phyloP scores from a whole-genome alignment of 2,888 invertebrate species.

The Deroplatys truncata region DNA sequence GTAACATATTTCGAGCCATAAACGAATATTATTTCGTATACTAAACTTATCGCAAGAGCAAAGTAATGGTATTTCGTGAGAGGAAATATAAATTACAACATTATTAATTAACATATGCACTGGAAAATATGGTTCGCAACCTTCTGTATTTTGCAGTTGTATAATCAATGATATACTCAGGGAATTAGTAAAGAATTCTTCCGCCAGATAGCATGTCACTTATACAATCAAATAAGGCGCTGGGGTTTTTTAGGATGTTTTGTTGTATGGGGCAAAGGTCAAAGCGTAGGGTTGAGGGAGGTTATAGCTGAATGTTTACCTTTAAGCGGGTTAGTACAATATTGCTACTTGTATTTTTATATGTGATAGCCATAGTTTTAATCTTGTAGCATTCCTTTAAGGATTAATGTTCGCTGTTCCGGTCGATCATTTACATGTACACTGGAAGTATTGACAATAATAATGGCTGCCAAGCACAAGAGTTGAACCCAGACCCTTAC shows the following conservation, averaged over 20 bases:
- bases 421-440: constrained; percentile 15
- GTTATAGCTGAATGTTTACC: constrained; percentile 30
- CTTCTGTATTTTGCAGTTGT: not conserved
- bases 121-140: not conserved
- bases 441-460: constrained; percentile 15
- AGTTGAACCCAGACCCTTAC: constrained; percentile 32
- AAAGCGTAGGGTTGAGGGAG: constrained; percentile 29
- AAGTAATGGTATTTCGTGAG: too few species aligned
- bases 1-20: too few species aligned
- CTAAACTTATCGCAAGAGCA: too few species aligned
- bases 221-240: constrained; percentile 21
- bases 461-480: constrained; percentile 32
- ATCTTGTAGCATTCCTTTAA: not conserved
- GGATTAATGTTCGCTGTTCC: not conserved
- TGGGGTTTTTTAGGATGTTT: constrained; percentile 23
- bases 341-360: not conserved
- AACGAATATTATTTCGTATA: too few species aligned
- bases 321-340: constrained; percentile 25
- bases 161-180: constrained; percentile 6
- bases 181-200: not conserved
- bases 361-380: not conserved
- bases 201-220: constrained; percentile 17
- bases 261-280: constrained; percentile 29
- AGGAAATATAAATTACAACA: too few species aligned
- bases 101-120: too few species aligned